These are phyloP conservation scores for Cyclina sinensis DNA, from an alignment of 1,140 invertebrate species.

Conservation along the genomic window DNA sequence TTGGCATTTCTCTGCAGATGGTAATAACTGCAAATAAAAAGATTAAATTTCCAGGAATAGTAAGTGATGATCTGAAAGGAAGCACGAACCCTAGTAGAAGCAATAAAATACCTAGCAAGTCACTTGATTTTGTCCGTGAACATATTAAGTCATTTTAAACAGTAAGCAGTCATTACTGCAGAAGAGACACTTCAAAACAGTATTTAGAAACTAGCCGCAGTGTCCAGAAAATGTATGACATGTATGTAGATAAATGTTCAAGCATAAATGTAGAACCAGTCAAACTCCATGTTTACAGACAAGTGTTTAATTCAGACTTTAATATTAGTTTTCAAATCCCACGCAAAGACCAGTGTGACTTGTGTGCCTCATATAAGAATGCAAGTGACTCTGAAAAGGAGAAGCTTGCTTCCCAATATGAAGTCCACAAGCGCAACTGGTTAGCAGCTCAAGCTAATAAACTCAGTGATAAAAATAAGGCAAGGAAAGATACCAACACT, in stretches of 20 bases:
- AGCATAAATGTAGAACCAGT: neutral
- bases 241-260: neutral
- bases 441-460: too few species aligned
- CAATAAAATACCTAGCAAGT: neutral
- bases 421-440: too few species aligned
- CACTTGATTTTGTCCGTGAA: neutral
- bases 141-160: neutral
- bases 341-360: neutral
- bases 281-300: neutral
- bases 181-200: neutral
- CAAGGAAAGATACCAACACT: too few species aligned
- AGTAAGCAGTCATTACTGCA: neutral
- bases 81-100: too few species aligned
- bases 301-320: neutral
- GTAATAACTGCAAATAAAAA: neutral
- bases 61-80: too few species aligned
- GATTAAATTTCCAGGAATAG: too few species aligned
- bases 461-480: too few species aligned
- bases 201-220: too few species aligned
- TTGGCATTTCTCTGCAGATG: neutral
- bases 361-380: neutral
- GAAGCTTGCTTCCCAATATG: too few species aligned
- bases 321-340: neutral
- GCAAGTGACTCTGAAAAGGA: neutral
- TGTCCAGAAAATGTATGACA: neutral